Conservation (phyloP, 2,113 vertebrate genomes). For the Eidolon helvum region DNA sequence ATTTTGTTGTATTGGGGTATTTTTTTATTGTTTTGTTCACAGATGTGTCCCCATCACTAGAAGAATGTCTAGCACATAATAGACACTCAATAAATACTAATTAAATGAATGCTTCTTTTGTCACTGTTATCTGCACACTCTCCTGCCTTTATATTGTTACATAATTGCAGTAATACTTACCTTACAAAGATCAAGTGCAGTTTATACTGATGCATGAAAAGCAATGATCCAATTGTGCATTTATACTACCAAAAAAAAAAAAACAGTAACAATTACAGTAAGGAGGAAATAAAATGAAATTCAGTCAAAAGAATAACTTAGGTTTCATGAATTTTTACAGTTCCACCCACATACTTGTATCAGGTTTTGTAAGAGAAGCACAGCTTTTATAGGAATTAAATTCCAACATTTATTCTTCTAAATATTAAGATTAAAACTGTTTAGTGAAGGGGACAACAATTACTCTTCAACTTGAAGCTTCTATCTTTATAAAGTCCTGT, state of each 20-base stretch:
- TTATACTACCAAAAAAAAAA: neutral
- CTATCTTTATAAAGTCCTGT: neutral
- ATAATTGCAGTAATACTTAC: neutral
- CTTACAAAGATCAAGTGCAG: neutral
- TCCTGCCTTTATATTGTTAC: neutral
- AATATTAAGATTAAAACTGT: neutral
- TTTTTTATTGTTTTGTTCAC: no score
- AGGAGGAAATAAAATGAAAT: neutral
- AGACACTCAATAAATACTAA: neutral
- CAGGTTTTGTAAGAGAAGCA: neutral
- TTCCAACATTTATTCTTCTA: neutral
- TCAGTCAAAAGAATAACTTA: neutral
- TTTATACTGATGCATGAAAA: neutral
- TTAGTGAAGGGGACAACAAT: neutral
- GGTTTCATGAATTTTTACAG: neutral
- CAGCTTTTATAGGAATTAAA: neutral
- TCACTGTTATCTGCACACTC: neutral
- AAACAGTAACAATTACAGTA: neutral
- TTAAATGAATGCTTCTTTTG: neutral
- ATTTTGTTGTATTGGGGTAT: no score
- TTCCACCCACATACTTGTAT: neutral
- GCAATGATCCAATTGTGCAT: neutral
- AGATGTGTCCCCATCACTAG: no score
- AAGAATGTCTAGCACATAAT: no score
- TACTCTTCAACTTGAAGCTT: neutral